These are phyloP conservation scores for Plectus sambesii DNA, from an alignment of 1,140 invertebrate genomes.

Conservation along the genomic window DNA sequence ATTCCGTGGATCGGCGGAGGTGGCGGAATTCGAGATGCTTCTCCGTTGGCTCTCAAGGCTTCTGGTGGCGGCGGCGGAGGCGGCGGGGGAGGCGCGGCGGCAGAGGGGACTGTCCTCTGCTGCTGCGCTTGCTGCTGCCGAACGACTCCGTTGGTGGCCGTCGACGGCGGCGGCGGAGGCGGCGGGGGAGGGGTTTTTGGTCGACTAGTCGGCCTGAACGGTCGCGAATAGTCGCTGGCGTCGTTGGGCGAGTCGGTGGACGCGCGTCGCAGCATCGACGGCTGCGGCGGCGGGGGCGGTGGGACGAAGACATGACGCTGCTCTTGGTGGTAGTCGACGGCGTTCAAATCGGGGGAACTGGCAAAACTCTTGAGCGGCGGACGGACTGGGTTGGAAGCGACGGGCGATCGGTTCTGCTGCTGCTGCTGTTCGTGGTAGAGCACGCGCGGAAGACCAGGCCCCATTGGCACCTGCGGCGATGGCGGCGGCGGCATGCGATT, in stretches of 20 bases:
- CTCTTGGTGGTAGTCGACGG: constrained; percentile 15
- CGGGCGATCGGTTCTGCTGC: constrained; percentile 5
- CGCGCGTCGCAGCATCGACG: constrained; percentile 1
- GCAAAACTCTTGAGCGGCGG: constrained; percentile 36
- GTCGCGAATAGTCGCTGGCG: constrained; percentile 28
- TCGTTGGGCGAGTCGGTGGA: constrained; percentile 16
- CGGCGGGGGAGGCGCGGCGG: constrained; percentile 36
- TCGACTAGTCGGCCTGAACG: constrained; percentile 23
- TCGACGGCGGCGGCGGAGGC: constrained; percentile 36
- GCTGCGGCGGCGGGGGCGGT: constrained; percentile 13
- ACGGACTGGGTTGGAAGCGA: neutral
- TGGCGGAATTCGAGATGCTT: neutral
- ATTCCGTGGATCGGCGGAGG: neutral
- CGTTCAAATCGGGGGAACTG: constrained; percentile 35
- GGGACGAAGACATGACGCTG: constrained; percentile 15
- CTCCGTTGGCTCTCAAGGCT: constrained; percentile 13
- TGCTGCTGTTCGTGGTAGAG: constrained; percentile 14
- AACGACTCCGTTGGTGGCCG: too few species aligned
- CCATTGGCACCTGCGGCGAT: constrained; percentile 6
- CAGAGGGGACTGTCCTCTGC: constrained; percentile 37
- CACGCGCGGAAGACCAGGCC: constrained; percentile 6
- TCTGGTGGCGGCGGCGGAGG: constrained; percentile 29
- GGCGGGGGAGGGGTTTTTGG: constrained; percentile 39
- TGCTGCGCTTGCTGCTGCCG: constrained; percentile 16
- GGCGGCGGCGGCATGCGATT: constrained; percentile 28